Evolutionary conservation across 2,113 vertebrate species (phyloP).

Genomic region (Gallinago undulata): DNA sequence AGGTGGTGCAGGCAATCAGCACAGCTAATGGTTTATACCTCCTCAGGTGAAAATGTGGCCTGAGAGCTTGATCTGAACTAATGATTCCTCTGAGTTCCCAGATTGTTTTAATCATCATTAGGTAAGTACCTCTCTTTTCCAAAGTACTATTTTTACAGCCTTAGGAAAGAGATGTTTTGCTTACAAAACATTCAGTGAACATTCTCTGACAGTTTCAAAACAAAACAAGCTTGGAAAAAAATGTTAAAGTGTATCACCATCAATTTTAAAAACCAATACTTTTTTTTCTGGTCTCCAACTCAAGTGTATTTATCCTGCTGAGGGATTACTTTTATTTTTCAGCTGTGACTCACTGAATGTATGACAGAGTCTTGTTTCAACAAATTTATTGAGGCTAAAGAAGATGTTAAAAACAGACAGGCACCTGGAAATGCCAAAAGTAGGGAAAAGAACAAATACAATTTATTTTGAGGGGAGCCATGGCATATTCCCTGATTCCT

Average conservation of each 20-base stretch:
- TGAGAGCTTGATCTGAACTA: neutral
- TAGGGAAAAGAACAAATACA: conserved; percentile 2
- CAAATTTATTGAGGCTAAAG: conserved; percentile 47
- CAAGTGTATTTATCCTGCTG: neutral
- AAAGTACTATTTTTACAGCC: neutral
- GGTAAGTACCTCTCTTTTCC: neutral
- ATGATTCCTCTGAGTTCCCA: neutral
- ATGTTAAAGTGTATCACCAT: neutral
- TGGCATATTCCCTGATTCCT: neutral
- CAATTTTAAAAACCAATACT: conserved; percentile 15
- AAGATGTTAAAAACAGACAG: conserved; percentile 68
- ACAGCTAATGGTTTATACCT: neutral
- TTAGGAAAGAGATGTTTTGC: neutral
- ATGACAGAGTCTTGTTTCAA: conserved; percentile 52
- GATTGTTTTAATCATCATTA: conserved; percentile 9
- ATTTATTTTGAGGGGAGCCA: conserved; percentile 29
- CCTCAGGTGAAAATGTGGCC: neutral
- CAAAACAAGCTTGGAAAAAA: neutral
- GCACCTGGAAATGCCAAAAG: conserved; percentile 41
- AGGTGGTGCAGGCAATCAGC: neutral
- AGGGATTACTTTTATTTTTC: conserved; percentile 46
- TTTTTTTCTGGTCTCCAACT: neutral
- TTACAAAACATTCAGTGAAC: neutral
- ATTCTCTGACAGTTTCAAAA: neutral
- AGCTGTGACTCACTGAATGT: conserved; percentile 28